Evolutionary conservation across 2,113 vertebrate genomes (phyloP), one percentile per base, ranked within the genome.

Genomic region (Smithornis capensis): DNA sequence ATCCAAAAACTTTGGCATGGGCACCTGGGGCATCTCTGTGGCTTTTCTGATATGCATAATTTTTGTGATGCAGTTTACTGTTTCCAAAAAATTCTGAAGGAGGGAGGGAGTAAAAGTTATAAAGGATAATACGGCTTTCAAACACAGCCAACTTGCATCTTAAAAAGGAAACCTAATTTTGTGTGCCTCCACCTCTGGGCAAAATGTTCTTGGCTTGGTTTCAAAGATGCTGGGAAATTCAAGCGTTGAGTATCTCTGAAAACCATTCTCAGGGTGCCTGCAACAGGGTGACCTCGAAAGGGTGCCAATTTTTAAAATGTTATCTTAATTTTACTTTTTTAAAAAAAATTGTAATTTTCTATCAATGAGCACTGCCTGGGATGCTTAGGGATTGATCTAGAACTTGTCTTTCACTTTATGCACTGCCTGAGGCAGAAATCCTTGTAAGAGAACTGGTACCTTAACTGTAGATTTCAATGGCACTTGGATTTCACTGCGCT

Each of bases 401-500:
- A 88, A 60, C 87, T 84, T 75, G 56, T 42, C 50, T 89, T 81
- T 79, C 67, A 62, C 31, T 73, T 57, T 70, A 5, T 1, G 1
- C 8, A 7, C 44, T 68, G 33, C 28, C 79, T n/a, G 13, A 81
- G 55, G 45, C 38, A 74, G 62, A 67, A 87, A 45, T 67, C 29
- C 29, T 47, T 53, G 8, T 12, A 47, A 77, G 21, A 80, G 37
- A 42, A 83, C 57, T 35, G 14, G 40, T 45, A 74, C 12, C 22
- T 47, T 35, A 38, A 29, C 45, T 29, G 22, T n/a, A 33, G 40
- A 14, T 73, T 88, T 80, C 75, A 55, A 4, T 4, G 17, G 45
- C 0, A 0, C 47, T 86, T 57, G 40, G 37, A 38, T 69, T 71
- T 53, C 19, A 5, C 7, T 45, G n/a, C 0, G 0, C 24, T 50